Evolutionary conservation across 2,797 vertebrate species (phyloP).

Genomic region (Megalops cyprinoides): DNA sequence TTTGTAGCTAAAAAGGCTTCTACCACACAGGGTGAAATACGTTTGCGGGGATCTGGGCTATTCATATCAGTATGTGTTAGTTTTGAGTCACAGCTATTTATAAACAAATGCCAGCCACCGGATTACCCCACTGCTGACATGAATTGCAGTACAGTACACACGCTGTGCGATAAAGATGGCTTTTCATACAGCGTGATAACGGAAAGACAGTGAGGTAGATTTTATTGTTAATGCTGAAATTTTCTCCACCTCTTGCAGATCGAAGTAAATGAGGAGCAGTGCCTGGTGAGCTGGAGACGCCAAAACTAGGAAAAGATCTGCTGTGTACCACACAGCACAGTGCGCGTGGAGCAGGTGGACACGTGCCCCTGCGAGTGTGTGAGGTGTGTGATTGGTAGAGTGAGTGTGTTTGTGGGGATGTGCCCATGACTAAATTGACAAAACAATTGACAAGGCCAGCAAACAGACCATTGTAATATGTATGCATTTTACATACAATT

Average conservation of each 20-base stretch:
- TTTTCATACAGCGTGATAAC: not conserved
- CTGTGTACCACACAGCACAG: too few relatives aligned
- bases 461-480: too few relatives aligned
- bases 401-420: too few relatives aligned
- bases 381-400: too few relatives aligned
- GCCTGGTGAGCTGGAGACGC: slow-evolving; percentile 15
- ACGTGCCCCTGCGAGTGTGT: too few relatives aligned
- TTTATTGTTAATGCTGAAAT: slow-evolving; percentile 3
- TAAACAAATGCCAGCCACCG: not conserved
- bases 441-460: too few relatives aligned
- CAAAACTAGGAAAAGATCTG: slow-evolving; percentile 13
- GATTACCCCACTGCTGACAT: not conserved
- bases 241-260: slow-evolving; percentile 29
- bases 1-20: not conserved
- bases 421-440: too few relatives aligned
- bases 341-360: too few relatives aligned
- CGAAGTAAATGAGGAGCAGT: slow-evolving; percentile 42
- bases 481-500: too few relatives aligned
- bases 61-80: not conserved
- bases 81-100: not conserved
- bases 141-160: not conserved
- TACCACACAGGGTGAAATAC: not conserved
- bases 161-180: not conserved
- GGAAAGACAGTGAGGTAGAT: not conserved
- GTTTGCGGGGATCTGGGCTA: not conserved